Evolutionary conservation across 92 coral and sea anemone species (phyloP), one percentile per base, ranked within the genome.

Genomic region (Hydrozoanthus gracilis): DNA sequence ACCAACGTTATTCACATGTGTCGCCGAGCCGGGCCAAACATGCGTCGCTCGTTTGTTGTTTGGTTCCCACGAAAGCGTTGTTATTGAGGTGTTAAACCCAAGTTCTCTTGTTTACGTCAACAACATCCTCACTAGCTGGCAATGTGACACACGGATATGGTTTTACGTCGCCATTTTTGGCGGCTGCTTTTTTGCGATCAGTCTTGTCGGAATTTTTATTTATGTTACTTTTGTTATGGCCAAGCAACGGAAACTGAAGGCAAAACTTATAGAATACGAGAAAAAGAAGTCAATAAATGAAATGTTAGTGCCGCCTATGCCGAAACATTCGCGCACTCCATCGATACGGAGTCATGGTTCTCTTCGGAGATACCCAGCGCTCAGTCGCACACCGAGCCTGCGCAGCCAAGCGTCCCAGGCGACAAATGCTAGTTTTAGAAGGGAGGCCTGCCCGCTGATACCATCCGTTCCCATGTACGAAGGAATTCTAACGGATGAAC

Each of bases 141-240:
- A 72, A 8, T 94, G 98, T 73, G 91, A 89, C 84, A 93, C 98
- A 20, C 93, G 98, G 8, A 82, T 92, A 78, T 94, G 98, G 98
- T 94, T 94, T 80, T 92, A 88, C 62, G 50, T 91, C 4, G 95
- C 95, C 56, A 93, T 91, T 7, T 94, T 94, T 47, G 94, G 84
- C 3, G 98, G 95, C 17, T 90, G 92, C 7, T 89, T 89, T 56
- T 71, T 92, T 18, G 17, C 87, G 17, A 87, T 82, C 45, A 51
- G 78, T 39, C 73, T 86, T 13, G 86, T 76, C 45, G 86, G 88
- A 10, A 62, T 91, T 45, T 51, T 91, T 20, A 68, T 89, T 70
- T 93, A 94, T 78, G 82, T 87, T 60, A 65, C 58, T 49, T 65
- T 73, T 49, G 20, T 49, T 45, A 65, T 18, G 15, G 74, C 73